Evolutionary conservation across 2,797 vertebrate species (phyloP), one percentile per base, ranked within the genome.

Genomic region (Chelonia mydas): DNA sequence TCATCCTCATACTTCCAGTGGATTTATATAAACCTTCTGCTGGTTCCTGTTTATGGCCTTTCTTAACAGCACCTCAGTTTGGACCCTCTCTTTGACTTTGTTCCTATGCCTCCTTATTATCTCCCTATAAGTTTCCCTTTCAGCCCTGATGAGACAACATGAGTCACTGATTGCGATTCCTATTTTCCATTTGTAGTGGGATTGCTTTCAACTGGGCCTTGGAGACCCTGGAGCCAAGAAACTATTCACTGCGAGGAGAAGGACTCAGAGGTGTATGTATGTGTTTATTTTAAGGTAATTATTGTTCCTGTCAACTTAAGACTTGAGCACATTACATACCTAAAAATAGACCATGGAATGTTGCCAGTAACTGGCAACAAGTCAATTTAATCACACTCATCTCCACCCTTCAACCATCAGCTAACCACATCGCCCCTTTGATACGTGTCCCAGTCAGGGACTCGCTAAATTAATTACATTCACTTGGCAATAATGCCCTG

Each of bases 191-290:
- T 89, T 76, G 55, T 37, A 81, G 86, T 84, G 85, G 0, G 2
- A 33, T 94, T 92, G 90, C 86, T 87, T 95, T 90, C 82, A 89
- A 54, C 16, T 86, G 33, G 77, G 54, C 8, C 89, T 83, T 79
- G 53, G 90, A 90, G 94, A 81, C 59, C 16, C 41, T 80, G 55
- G 37, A 88, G 74, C 54, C 33, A 55, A 84, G 59, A 82, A 95
- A 81, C 49, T 83, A 41, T 28, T 19, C 61, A 11, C 28, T 86
- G 83, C 37, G 59, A 41, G 80, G 88, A 92, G 28, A 51, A 5
- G 81, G 17, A 59, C 31, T 90, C 1, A 5, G 53, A 2, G 11
- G 25, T 76, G 86, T 28, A 41, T 78, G 59, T 8, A 25, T 59
- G 7, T 31, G 81, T 37, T 50, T 74, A n/a, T 87, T 93, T 86